Percentiles rank a stretch among this genome's conserved stretches.
These are phyloP conservation scores for Camelus dromedarius DNA, from an alignment of 2,113 vertebrate species.

Conservation along the genomic window DNA sequence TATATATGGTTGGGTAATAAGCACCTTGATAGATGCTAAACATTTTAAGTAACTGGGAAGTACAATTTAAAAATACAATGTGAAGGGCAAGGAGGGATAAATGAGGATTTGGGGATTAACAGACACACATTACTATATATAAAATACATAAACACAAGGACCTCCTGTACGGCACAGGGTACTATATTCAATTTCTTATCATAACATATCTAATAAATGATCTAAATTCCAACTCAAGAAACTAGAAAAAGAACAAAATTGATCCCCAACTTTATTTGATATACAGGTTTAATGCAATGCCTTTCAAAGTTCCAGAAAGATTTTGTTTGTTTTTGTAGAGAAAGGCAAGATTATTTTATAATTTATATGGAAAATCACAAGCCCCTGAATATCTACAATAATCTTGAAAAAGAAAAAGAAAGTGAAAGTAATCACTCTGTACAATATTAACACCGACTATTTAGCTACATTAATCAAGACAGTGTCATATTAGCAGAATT, in stretches of 20 bases:
- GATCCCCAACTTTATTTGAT: not conserved
- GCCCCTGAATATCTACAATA: not conserved
- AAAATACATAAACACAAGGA: too few species aligned
- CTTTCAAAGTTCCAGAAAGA: not conserved
- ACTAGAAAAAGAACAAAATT: not conserved
- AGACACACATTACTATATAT: too few species aligned
- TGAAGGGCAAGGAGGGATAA: not conserved
- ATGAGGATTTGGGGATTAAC: too few species aligned
- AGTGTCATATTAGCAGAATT: not conserved
- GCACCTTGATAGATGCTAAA: not conserved
- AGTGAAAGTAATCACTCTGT: not conserved
- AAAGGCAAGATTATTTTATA: not conserved
- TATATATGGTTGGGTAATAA: not conserved
- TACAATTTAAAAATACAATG: not conserved
- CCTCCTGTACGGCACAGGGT: too few species aligned
- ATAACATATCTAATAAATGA: not conserved
- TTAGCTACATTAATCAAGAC: not conserved
- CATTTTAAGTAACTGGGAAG: not conserved
- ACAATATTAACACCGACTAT: not conserved
- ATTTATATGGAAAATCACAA: not conserved
- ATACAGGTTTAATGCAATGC: not conserved
- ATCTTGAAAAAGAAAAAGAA: not conserved
- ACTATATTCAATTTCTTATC: too few species aligned
- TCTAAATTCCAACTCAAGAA: not conserved
- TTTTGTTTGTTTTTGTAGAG: not conserved